Conservation (phyloP, 35 echinoderm and acorn worm species). For the Heliocidaris erythrogramma region DNA sequence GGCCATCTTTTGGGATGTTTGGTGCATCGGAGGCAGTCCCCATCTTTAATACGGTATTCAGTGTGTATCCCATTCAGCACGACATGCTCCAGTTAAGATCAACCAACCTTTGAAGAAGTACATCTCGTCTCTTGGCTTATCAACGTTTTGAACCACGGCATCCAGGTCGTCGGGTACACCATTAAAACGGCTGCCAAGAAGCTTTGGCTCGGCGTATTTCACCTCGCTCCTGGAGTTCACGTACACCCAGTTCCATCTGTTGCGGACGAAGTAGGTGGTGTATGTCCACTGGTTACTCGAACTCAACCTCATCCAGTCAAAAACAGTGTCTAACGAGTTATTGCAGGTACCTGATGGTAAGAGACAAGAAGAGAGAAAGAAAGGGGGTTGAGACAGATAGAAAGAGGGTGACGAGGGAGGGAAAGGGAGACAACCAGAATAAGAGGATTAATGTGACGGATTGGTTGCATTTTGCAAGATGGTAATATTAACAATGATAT, state of each 20-base stretch:
- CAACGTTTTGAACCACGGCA: constrained; percentile 75
- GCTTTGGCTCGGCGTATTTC: constrained; percentile 61
- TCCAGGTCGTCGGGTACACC: constrained; percentile 72
- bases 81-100: neutral
- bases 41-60: too few relatives aligned
- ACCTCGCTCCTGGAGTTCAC: constrained; percentile 63
- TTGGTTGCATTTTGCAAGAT: too few relatives aligned
- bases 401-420: neutral
- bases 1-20: too few relatives aligned
- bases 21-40: too few relatives aligned
- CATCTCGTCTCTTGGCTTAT: constrained; percentile 52
- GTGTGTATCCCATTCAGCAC: too few relatives aligned
- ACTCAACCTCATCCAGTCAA: constrained; percentile 77
- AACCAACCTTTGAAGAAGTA: constrained; percentile 94
- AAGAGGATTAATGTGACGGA: too few relatives aligned
- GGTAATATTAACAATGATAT: too few relatives aligned
- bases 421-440: neutral
- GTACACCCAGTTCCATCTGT: constrained; percentile 69
- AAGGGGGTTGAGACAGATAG: neutral
- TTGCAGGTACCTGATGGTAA: constrained; percentile 57
- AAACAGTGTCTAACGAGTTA: constrained; percentile 61
- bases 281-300: constrained; percentile 46
- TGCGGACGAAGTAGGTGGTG: constrained; percentile 75
- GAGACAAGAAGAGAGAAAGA: too few relatives aligned
- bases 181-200: neutral